Evolutionary conservation across 2,888 invertebrate genomes (phyloP).

Genomic region (Drosophila eohydei): DNA sequence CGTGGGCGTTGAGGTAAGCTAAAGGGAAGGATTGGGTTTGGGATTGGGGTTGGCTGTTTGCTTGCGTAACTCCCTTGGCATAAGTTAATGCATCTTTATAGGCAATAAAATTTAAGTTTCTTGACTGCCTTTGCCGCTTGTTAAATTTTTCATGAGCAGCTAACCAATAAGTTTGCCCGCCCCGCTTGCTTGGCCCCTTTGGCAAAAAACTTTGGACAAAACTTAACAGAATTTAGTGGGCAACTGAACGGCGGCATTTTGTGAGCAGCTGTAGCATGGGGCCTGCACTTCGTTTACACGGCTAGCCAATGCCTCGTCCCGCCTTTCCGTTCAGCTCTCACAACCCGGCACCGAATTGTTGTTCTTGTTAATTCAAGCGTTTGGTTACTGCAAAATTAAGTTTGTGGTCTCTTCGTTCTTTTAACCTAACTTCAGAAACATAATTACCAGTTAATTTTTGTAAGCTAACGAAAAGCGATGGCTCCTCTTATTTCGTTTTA

Average conservation of each 20-base stretch:
- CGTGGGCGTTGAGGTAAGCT: neutral
- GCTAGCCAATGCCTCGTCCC: slow-evolving; percentile 43
- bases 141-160: slow-evolving; percentile 73
- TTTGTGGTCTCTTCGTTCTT: slow-evolving; percentile 40
- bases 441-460: slow-evolving; percentile 74
- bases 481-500: slow-evolving; percentile 10
- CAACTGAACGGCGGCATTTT: slow-evolving; percentile 46
- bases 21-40: neutral
- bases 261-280: neutral
- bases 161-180: slow-evolving; percentile 43
- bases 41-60: neutral
- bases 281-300: slow-evolving; percentile 27
- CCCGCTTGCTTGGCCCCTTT: neutral
- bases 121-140: slow-evolving; percentile 53
- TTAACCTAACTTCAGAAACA: slow-evolving; percentile 42
- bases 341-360: slow-evolving; percentile 46
- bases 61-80: slow-evolving; percentile 33
- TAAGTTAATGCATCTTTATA: slow-evolving; percentile 80
- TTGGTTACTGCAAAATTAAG: slow-evolving; percentile 73
- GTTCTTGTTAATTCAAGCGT: slow-evolving; percentile 73
- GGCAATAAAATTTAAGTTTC: slow-evolving; percentile 81
- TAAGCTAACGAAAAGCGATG: slow-evolving; percentile 32
- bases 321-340: neutral
- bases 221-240: slow-evolving; percentile 75
- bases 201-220: slow-evolving; percentile 67